Conservation (phyloP, 2,113 vertebrate genomes). For the Dicentrarchus labrax region DNA sequence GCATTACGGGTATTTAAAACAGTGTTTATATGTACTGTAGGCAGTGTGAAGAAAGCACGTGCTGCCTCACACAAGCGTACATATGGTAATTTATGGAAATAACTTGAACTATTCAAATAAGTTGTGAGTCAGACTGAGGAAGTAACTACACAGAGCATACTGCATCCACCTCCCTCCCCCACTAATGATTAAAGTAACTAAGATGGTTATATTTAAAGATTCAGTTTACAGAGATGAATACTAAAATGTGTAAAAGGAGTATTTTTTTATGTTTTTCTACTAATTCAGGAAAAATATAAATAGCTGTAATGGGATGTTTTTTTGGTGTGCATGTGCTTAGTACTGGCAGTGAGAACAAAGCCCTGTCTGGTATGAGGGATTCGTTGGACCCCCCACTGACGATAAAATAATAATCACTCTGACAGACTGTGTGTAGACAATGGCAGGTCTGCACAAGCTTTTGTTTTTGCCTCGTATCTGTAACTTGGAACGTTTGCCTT, state of each 20-base stretch:
- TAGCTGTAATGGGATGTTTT: neutral
- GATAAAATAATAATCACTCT: conserved; percentile 65
- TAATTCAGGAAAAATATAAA: neutral
- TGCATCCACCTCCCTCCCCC: neutral
- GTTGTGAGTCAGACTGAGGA: conserved; percentile 17
- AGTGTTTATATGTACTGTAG: neutral
- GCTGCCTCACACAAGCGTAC: neutral
- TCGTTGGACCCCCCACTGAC: conserved; percentile 75
- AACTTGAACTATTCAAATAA: conserved; percentile 36
- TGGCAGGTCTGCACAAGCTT: conserved; percentile 43
- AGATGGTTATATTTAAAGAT: conserved; percentile 33
- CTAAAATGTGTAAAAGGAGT: neutral
- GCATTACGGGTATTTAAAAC: neutral
- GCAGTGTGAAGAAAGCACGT: neutral
- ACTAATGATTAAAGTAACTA: conserved; percentile 19
- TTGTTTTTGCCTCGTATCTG: conserved; percentile 41
- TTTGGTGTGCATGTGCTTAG: conserved; percentile 22
- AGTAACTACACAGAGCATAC: neutral
- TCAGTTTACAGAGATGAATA: neutral
- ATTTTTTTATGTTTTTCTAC: neutral
- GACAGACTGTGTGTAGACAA: conserved; percentile 60
- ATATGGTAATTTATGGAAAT: conserved; percentile 55
- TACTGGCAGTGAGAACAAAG: conserved; percentile 68
- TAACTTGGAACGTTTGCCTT: conserved; percentile 1
- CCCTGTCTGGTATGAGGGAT: conserved; percentile 63